Evolutionary conservation across 2,888 invertebrate species (phyloP).

Genomic region (Altica lythri): DNA sequence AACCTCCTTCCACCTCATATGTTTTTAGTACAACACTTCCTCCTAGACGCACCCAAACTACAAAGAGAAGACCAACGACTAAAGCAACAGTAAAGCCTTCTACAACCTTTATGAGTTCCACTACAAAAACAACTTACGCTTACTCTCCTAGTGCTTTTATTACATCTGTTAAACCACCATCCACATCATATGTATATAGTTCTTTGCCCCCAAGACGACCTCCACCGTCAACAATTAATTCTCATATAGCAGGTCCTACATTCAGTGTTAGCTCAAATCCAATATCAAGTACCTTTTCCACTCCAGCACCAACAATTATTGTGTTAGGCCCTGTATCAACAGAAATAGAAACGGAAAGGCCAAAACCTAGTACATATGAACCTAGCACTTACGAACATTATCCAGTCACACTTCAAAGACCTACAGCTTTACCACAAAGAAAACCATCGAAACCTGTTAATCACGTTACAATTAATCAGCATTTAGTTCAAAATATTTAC

Average conservation of each 20-base stretch:
- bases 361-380: conserved; percentile 38
- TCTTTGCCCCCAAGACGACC: conserved; percentile 38
- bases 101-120: conserved; percentile 48
- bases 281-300: conserved; percentile 46
- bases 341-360: conserved; percentile 32
- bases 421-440: conserved; percentile 46
- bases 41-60: conserved; percentile 40
- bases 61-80: conserved; percentile 31
- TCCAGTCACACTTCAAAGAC: conserved; percentile 40
- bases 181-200: conserved; percentile 57
- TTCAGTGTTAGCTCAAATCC: conserved; percentile 47
- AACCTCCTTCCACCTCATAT: conserved; percentile 59
- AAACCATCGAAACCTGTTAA: conserved; percentile 55
- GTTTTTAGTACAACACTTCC: conserved; percentile 56
- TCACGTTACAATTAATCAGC: conserved; percentile 65
- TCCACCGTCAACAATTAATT: conserved; percentile 40
- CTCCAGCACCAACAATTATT: conserved; percentile 64
- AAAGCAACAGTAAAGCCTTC: conserved; percentile 45
- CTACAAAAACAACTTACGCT: conserved; percentile 46
- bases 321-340: conserved; percentile 61
- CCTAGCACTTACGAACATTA: conserved; percentile 48
- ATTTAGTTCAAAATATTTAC: conserved; percentile 64
- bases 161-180: conserved; percentile 51
- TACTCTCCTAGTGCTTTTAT: conserved; percentile 45
- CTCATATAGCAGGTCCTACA: conserved; percentile 47